Evolutionary conservation across 2,113 vertebrate species (phyloP).

Genomic region (Ginglymostoma cirratum): DNA sequence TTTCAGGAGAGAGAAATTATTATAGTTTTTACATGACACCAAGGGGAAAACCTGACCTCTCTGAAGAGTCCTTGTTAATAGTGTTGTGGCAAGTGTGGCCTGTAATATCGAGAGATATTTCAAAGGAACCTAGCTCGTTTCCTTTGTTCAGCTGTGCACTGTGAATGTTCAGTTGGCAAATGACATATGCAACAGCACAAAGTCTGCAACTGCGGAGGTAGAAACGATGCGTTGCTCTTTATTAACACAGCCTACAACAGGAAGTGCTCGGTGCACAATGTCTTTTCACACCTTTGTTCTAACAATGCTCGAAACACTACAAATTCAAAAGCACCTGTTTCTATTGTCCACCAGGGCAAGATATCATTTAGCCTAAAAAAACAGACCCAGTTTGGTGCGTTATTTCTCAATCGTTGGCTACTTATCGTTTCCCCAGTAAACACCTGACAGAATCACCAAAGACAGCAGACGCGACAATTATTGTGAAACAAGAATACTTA

Average conservation of each 20-base stretch:
- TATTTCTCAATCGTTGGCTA: not conserved
- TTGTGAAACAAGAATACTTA: not conserved
- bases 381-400: not conserved
- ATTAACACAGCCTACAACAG: not conserved
- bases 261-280: not conserved
- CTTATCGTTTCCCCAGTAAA: not conserved
- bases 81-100: not conserved
- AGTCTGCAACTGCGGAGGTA: not conserved
- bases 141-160: not conserved
- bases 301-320: not conserved
- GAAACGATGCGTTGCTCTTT: not conserved
- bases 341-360: not conserved
- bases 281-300: not conserved
- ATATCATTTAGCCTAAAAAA: too few species aligned
- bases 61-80: too few species aligned
- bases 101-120: not conserved
- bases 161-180: not conserved
- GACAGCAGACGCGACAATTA: not conserved
- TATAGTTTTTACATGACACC: not conserved
- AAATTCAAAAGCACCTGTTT: not conserved
- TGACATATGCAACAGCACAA: not conserved
- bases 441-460: not conserved
- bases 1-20: not conserved
- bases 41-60: not conserved
- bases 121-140: not conserved